Percentiles rank a stretch among this genome's conserved stretches.
Conservation (phyloP, 2,888 invertebrate species). For the Cosmopolites sordidus region DNA sequence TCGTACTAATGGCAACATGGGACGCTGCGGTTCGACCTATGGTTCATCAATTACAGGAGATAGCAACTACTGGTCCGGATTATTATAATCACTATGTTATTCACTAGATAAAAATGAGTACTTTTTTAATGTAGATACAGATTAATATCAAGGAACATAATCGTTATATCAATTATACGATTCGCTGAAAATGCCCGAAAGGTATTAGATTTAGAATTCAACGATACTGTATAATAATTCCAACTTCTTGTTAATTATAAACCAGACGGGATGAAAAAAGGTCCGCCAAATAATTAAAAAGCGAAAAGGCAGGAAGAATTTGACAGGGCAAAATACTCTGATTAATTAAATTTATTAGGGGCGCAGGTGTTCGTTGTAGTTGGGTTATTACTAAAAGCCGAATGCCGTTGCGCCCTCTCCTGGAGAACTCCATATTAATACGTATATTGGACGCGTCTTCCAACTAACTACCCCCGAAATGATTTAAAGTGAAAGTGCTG, state of each 20-base stretch:
- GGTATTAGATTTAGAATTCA: not conserved
- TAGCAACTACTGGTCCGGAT: no score
- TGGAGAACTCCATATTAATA: constrained; percentile 25
- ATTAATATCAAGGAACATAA: no score
- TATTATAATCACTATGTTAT: no score
- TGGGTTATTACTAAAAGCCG: constrained; percentile 26
- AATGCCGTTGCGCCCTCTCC: constrained; percentile 22
- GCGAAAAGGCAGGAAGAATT: constrained; percentile 22
- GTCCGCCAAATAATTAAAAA: constrained; percentile 24
- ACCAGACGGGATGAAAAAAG: constrained; percentile 7
- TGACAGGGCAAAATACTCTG: constrained; percentile 27
- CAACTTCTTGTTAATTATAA: constrained; percentile 1
- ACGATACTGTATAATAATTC: not conserved
- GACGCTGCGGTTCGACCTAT: no score
- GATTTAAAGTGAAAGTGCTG: constrained; percentile 19
- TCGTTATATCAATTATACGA: no score
- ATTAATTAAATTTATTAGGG: constrained; percentile 29
- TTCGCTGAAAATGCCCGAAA: no score
- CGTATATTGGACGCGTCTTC: constrained; percentile 20
- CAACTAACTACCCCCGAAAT: constrained; percentile 13
- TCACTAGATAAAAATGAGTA: no score
- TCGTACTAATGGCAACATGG: no score
- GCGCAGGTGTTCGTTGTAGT: constrained; percentile 25
- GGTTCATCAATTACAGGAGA: no score
- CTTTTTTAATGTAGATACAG: no score